Evolutionary conservation across 2,113 vertebrate species (phyloP), one percentile per base, ranked within the genome.

Genomic region (Mesembrinibis cayennensis): DNA sequence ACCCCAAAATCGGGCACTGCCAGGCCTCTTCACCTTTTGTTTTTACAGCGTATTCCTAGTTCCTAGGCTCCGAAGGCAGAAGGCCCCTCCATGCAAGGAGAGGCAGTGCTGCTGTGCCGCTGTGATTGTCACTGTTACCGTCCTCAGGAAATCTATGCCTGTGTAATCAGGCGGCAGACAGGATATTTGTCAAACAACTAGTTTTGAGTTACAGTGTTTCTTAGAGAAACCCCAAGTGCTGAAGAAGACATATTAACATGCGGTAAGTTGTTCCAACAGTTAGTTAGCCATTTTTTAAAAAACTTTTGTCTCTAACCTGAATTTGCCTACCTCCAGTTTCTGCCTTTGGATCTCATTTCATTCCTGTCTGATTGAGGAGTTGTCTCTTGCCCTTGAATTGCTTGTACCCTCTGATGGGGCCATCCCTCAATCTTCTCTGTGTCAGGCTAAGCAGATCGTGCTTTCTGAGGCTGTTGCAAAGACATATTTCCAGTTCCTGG

Each of bases 121-220:
- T 2, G 30, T 7, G 22, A 5, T 3, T 21, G 56, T 17, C 47
- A 2, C 65, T 36, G 40, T 19, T 13, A 5, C 40, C 3, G 0
- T 16, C 52, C 58, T 13, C 11, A 3, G 73, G 73, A 53, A 18
- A 44, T 21, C 56, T 16, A 0, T n/a, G 67, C 52, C 69, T 10
- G 7, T 22, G 45, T 22, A 4, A 45, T 23, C 44, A 9, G 40
- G 20, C 6, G 3, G 32, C 13, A 22, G 52, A 4, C 45, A 26
- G 45, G 34, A 7, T 11, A 21, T 34, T 19, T 55, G 74, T 89
- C 36, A 18, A 59, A 67, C 38, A 70, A 26, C 38, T 18, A 0
- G 4, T 38, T 40, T 11, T 44, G 32, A 81, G 40, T n/a, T 34
- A 10, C 49, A 32, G 32, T 10, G 6, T 44, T 67, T 49, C 32